Conservation (phyloP, 2,888 invertebrate genomes). For the Lottia gigantea region DNA sequence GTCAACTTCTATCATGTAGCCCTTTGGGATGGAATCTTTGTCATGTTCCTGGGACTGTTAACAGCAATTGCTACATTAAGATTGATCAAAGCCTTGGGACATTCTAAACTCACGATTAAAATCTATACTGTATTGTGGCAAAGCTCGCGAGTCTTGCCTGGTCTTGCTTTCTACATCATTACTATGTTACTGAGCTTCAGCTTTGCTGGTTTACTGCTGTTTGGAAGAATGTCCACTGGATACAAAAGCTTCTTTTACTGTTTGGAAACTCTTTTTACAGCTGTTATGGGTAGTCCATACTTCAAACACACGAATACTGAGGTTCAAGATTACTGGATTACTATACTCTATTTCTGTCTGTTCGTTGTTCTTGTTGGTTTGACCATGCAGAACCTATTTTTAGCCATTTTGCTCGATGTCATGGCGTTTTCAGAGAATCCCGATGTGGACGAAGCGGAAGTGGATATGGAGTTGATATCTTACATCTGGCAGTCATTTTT, state of each 20-base stretch:
- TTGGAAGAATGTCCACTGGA: background rate
- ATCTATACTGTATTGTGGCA: background rate
- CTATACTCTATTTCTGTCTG: background rate
- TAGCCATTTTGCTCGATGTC: background rate
- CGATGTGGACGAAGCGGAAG: background rate
- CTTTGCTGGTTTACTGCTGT: background rate
- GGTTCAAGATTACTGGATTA: background rate
- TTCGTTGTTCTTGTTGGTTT: background rate
- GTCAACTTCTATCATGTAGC: background rate
- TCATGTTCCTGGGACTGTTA: background rate
- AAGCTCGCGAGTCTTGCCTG: background rate
- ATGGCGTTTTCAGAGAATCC: background rate
- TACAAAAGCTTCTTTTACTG: background rate
- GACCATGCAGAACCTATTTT: background rate
- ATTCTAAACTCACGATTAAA: background rate
- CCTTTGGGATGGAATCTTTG: background rate
- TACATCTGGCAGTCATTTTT: background rate
- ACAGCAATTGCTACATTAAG: background rate
- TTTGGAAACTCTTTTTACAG: background rate
- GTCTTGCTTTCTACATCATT: background rate
- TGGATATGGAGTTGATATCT: background rate
- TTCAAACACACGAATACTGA: background rate
- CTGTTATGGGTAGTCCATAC: background rate
- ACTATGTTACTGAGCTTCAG: background rate
- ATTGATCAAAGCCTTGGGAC: background rate